Evolutionary conservation across 2,797 vertebrate genomes (phyloP).

Genomic region (Onychomys leucogaster): DNA sequence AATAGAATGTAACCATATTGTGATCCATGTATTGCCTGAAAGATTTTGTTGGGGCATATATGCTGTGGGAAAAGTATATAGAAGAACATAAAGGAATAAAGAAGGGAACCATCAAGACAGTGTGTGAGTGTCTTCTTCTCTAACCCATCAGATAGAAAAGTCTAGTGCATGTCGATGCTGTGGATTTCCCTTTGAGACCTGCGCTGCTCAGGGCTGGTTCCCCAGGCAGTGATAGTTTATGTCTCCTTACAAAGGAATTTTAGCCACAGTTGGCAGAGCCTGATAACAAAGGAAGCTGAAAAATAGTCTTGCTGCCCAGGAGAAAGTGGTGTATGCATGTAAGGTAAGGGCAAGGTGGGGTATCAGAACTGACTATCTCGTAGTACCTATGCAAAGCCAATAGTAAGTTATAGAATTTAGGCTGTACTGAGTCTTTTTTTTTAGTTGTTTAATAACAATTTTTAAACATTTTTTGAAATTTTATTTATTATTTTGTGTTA

Average conservation of each 20-base stretch:
- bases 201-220: no score
- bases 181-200: no score
- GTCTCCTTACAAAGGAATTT: background rate
- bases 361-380: background rate
- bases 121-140: no score
- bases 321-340: no score
- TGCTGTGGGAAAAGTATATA: no score
- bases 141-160: no score
- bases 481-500: background rate
- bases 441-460: slow-evolving; percentile 23
- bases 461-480: background rate
- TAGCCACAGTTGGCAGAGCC: background rate
- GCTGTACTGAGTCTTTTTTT: background rate
- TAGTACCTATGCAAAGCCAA: background rate
- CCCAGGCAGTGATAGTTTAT: background rate
- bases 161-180: no score
- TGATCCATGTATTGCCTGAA: no score
- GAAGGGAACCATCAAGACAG: no score
- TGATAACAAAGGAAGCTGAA: background rate
- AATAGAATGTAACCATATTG: no score
- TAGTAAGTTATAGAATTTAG: background rate
- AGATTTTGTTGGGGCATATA: no score
- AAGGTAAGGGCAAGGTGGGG: background rate
- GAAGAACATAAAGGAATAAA: no score
- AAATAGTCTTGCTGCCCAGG: background rate